Conservation (phyloP, 2,113 vertebrate species). For the Danionella cerebrum region DNA sequence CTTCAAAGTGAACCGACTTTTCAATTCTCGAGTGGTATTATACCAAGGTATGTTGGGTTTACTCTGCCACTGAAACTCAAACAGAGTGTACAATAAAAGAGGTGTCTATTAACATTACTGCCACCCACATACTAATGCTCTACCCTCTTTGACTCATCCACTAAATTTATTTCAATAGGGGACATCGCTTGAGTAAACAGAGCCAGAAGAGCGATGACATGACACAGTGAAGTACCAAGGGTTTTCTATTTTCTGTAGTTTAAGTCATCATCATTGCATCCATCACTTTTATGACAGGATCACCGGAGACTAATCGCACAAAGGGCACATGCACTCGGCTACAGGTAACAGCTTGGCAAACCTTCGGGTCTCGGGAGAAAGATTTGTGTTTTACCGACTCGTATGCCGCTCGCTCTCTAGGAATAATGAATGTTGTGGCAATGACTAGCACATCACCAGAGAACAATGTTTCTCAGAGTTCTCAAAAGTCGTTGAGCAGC, state of each 20-base stretch:
- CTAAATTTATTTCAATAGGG: conserved; percentile 17
- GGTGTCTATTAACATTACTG: conserved; percentile 12
- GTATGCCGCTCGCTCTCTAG: not conserved
- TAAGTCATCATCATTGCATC: conserved; percentile 20
- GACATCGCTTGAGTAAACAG: conserved; percentile 33
- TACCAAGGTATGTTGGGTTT: conserved; percentile 39
- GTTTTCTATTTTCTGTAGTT: conserved; percentile 20
- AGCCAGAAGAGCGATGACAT: conserved; percentile 38
- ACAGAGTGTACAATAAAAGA: conserved; percentile 41
- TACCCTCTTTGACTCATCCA: conserved; percentile 34
- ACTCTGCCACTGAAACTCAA: conserved; percentile 56
- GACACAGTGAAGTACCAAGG: conserved; percentile 7
- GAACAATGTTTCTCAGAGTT: conserved; percentile 25
- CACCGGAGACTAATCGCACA: not conserved
- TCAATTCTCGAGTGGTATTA: conserved; percentile 31
- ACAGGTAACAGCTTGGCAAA: conserved; percentile 4
- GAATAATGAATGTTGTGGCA: conserved; percentile 30
- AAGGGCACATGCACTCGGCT: conserved; percentile 16
- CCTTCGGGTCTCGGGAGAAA: conserved; percentile 11
- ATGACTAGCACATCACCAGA: conserved; percentile 16
- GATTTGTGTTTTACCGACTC: conserved; percentile 10
- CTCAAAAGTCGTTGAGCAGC: not conserved
- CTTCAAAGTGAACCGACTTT: conserved; percentile 31
- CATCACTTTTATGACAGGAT: conserved; percentile 29
- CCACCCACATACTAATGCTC: conserved; percentile 31